Base-by-base conservation (phyloP, 2,113 vertebrate species). In the Dunckerocampus dactyliophorus region DNA sequence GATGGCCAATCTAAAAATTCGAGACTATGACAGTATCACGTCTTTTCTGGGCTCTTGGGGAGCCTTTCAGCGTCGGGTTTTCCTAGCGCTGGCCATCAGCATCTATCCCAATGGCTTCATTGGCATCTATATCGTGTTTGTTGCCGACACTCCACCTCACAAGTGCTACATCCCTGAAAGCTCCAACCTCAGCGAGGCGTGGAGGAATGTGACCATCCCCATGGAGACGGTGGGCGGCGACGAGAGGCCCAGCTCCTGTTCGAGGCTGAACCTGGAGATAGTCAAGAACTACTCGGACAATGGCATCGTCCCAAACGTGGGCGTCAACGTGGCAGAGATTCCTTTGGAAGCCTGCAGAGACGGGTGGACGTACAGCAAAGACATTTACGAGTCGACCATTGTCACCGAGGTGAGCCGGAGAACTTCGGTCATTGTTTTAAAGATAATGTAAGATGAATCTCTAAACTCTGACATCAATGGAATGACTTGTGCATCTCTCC, bases 41-140 rank as follows among this genome's bases (percentile, higher is more conserved):
- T 76, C 87, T 8, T 93, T 94, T 31, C 79, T 91, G 56, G 88
- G 89, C 45, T 73, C 80, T 0, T 90, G 88, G 92, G 91, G 92
- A n/a, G 79, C 74, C 4, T 95, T 92, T 75, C 93, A 95, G 76
- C 63, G 57, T 9, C 78, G 87, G 47, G 59, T 90, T 10, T 89
- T 90, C 52, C 55, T 87, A 0, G 64, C 80, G 0, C 63, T 90
- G 24, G 77, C 75, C 1, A 47, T 79, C 42, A 90, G 85, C 65
- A 88, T 86, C 22, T 4, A 88, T 8, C 87, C 87, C 0, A 89
- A 88, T 22, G 89, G 88, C 6, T 88, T 88, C 22, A 34, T 61
- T 13, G 79, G 80, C 0, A 8, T 62, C n/a, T 88, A 82, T 2
- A 82, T 90, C 0, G 73, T 90, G 22, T 91, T 90, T 55, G 72